phyloP scores from a whole-genome alignment of 1,140 invertebrate genomes.

The Anthonomus grandis region DNA sequence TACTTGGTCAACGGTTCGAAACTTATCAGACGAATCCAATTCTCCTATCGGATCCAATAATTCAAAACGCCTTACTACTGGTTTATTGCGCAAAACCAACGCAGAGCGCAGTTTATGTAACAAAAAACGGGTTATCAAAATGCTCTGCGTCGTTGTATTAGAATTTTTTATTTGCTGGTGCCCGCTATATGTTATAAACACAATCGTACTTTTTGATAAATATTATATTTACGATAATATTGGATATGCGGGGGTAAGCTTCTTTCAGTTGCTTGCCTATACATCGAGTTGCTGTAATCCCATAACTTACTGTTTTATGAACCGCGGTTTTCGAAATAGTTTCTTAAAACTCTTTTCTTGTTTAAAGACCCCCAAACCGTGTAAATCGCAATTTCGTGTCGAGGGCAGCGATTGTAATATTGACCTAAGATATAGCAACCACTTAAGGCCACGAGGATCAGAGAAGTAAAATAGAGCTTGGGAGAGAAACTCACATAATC shows the following conservation, averaged over 20 bases:
- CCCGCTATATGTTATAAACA: slow-evolving; percentile 66
- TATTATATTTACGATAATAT: slow-evolving; percentile 52
- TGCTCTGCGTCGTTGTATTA: slow-evolving; percentile 64
- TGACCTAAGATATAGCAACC: slow-evolving; percentile 39
- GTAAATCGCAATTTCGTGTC: slow-evolving; percentile 4
- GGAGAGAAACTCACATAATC: no score
- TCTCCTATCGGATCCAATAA: slow-evolving; percentile 21
- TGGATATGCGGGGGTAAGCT: slow-evolving; percentile 54
- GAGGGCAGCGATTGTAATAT: slow-evolving; percentile 43
- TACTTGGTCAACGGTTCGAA: slow-evolving; percentile 26
- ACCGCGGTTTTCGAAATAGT: slow-evolving; percentile 63
- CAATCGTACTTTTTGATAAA: slow-evolving; percentile 58
- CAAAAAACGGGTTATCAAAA: slow-evolving; percentile 52
- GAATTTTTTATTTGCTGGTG: slow-evolving; percentile 79
- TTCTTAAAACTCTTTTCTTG: slow-evolving; percentile 60
- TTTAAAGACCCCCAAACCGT: slow-evolving; percentile 30
- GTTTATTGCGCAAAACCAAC: slow-evolving; percentile 47
- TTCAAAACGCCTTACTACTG: slow-evolving; percentile 27
- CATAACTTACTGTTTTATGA: slow-evolving; percentile 77
- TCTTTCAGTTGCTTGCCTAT: slow-evolving; percentile 65
- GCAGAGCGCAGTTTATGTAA: slow-evolving; percentile 51
- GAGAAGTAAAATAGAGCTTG: no score
- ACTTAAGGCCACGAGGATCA: slow-evolving; percentile 22
- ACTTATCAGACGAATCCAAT: slow-evolving; percentile 38
- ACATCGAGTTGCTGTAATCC: slow-evolving; percentile 70